Conservation (phyloP, 2,113 vertebrate species). For the Macheiramphus alcinus region DNA sequence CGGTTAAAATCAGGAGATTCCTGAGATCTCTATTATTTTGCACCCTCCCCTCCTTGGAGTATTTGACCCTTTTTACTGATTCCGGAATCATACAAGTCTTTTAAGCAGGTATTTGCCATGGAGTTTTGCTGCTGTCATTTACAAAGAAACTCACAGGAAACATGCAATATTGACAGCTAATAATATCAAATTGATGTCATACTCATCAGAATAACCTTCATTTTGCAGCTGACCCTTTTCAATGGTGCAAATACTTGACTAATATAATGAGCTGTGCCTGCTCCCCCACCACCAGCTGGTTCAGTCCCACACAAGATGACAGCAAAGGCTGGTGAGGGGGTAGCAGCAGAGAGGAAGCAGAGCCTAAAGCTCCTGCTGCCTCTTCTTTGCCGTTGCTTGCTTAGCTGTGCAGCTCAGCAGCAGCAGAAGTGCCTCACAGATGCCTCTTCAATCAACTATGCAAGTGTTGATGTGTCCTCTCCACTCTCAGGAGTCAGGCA, state of each 20-base stretch:
- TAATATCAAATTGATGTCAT: not conserved
- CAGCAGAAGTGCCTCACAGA: not conserved
- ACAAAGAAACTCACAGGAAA: not conserved
- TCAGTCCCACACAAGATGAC: constrained; percentile 33
- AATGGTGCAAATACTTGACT: not conserved
- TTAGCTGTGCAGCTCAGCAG: not conserved
- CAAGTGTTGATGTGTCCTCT: not conserved
- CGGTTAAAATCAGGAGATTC: not conserved
- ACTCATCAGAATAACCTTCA: not conserved
- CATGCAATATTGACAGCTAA: not conserved
- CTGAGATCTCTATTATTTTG: not conserved
- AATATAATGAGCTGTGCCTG: not conserved
- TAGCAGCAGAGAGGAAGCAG: not conserved
- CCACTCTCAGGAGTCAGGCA: not conserved
- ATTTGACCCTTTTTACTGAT: not conserved
- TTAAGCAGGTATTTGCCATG: not conserved
- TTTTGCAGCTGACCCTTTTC: not conserved
- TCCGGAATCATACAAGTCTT: not conserved
- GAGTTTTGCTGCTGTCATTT: not conserved
- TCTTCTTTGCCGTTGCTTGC: not conserved
- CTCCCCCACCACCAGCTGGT: not conserved
- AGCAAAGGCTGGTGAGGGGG: constrained; percentile 6
- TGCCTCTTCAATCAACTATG: not conserved
- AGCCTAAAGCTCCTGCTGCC: not conserved
- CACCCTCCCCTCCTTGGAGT: not conserved